A percentile compares a stretch with the other conserved stretches of the same genome.
These are phyloP conservation scores for Arrhopalites spinosus DNA, from an alignment of 2,888 invertebrate species.

Conservation along the genomic window DNA sequence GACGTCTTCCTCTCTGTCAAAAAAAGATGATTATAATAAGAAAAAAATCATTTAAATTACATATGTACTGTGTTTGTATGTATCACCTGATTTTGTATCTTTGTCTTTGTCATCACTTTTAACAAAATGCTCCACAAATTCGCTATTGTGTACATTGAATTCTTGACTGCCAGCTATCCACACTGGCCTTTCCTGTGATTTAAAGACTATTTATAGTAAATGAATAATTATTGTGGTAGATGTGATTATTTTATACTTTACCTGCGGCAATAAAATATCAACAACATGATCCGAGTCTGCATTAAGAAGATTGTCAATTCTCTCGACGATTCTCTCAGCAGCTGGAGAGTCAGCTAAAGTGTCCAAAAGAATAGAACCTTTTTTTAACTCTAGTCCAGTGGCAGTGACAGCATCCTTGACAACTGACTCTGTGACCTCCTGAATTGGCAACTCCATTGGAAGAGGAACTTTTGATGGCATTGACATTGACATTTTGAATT, in stretches of 20 bases:
- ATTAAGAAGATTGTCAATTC: background rate
- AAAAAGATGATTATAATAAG: too few species aligned
- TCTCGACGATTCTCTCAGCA: background rate
- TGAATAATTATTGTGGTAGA: background rate
- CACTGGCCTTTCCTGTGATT: background rate
- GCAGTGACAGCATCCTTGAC: background rate
- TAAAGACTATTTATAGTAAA: background rate
- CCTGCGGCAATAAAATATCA: background rate
- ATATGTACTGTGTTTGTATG: background rate
- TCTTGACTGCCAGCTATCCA: background rate
- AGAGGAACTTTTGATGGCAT: background rate
- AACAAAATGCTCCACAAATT: background rate
- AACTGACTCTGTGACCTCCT: background rate
- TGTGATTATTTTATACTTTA: background rate
- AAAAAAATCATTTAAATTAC: too few species aligned
- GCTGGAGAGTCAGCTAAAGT: background rate
- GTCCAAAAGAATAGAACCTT: background rate
- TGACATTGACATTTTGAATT: background rate
- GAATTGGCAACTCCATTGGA: background rate
- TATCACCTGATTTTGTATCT: background rate
- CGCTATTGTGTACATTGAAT: background rate
- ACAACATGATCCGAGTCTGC: slow-evolving; percentile 14
- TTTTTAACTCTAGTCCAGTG: background rate
- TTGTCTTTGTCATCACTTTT: background rate
- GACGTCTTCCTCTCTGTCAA: too few species aligned